Evolutionary conservation across 2,113 vertebrate species (phyloP), one percentile per base, ranked within the genome.

Genomic region (Pteronura brasiliensis): DNA sequence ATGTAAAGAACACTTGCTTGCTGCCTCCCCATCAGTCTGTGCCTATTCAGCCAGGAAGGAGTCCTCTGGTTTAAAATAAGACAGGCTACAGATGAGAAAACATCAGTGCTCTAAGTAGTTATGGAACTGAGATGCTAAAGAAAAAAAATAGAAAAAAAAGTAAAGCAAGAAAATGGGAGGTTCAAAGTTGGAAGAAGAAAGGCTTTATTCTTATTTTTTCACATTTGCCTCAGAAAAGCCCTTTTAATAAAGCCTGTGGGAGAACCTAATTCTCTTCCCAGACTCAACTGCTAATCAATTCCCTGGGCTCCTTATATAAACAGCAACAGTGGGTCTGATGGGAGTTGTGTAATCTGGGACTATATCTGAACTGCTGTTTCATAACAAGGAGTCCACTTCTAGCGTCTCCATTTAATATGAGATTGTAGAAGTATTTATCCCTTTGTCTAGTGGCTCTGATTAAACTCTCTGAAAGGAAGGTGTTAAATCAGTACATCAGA

Each of bases 221-320:
- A 97, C 79, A 96, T 98, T 94, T 97, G 93, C 90, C 23, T 97
- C 69, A 96, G 92, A 96, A 97, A 97, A 97, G 76, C 10, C 87
- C 80, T 97, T 96, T 88, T 97, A 98, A 98, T 97, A 97, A 98
- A 97, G 88, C 97, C 97, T 52, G 2, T 91, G 96, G 97, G 98
- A 97, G 93, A 97, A 97, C 80, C 59, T 96, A 97, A 98, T 98
- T 98, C 92, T 97, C 97, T 95, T 98, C 25, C 92, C 90, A 98
- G 95, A 90, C 89, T 81, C 81, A 95, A 96, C 71, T 91, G 97
- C 95, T 98, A 98, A 98, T 97, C 97, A 98, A 95, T 97, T 97
- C 97, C 98, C 97, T 79, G 71, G 94, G 92, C 89, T 94, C 90
- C 49, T 90, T 92, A 88, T 76, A 96, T 96, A 97, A 96, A 95